phyloP scores from a whole-genome alignment of 23 tunicate species.

The Aplidium turbinatum region DNA sequence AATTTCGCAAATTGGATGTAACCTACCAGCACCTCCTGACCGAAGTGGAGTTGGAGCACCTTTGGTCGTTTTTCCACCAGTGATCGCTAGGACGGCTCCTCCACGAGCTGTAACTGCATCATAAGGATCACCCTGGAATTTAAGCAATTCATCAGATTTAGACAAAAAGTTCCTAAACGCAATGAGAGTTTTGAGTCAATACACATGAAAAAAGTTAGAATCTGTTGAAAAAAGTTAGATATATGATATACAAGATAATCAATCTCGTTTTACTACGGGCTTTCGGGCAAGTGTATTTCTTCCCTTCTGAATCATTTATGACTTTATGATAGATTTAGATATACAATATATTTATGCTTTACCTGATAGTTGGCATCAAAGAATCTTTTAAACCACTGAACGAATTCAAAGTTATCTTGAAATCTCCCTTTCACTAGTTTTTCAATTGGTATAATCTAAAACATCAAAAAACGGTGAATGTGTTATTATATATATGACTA shows the following conservation, averaged over 20 bases:
- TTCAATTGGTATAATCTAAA: slow-evolving; percentile 91
- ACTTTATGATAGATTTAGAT: too few species aligned
- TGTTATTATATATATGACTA: too few species aligned
- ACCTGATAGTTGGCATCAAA: slow-evolving; percentile 99
- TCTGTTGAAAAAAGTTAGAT: background rate
- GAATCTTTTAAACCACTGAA: slow-evolving; percentile 98
- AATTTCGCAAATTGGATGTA: too few species aligned
- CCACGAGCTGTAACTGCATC: slow-evolving; percentile 50
- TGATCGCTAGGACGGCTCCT: slow-evolving; percentile 45
- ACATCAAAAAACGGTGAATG: too few species aligned
- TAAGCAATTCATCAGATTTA: too few species aligned
- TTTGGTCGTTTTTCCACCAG: slow-evolving; percentile 31
- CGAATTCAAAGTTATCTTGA: slow-evolving; percentile 98
- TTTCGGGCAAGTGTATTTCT: too few species aligned
- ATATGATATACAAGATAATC: too few species aligned
- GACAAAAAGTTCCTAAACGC: too few species aligned
- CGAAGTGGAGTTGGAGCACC: slow-evolving; percentile 30
- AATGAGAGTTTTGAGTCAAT: too few species aligned
- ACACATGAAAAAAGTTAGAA: too few species aligned
- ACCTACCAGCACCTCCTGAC: background rate
- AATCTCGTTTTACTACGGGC: too few species aligned
- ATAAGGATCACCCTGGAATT: slow-evolving; percentile 68
- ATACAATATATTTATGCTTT: background rate
- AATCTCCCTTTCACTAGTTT: slow-evolving; percentile 88
- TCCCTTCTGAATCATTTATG: too few species aligned